Base-by-base conservation (phyloP, 2,888 invertebrate species). In the Oscheius sp. region DNA sequence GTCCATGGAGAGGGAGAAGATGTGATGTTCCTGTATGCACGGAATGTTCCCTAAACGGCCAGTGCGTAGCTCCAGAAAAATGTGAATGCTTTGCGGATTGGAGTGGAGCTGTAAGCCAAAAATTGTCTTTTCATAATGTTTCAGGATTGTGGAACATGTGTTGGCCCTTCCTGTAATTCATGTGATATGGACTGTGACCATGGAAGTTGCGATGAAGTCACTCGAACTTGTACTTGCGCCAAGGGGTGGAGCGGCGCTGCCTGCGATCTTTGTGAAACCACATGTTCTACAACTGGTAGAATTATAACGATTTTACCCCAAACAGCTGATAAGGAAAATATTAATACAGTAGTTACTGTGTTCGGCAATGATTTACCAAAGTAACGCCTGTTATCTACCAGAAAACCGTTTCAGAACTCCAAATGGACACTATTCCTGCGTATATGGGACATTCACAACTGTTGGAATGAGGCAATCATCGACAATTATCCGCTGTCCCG, bases 141-240 rank as follows among this genome's bases (percentile, higher is more conserved):
- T 68, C n/a, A 69, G 29, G 66, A 76, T 46, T 78, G 78, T 49
- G 53, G 77, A 23, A 71, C 52, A 23, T 77, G 77, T 56, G 27
- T 66, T 21, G 77, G 74, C 2, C 72, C 75, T 18, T 75, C 78
- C 25, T 82, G 80, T 52, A 52, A 56, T 7, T 64, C 64, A 0
- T 86, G 86, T 70, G 84, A 84, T 49, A 79, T 84, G 41, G 81
- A 80, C 46, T 86, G 86, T 52, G 77, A 83, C 29, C 80, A 85
- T 56, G 86, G 86, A 55, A 58, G 58, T 7, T 86, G 86, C 43
- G 52, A 66, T 52, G 52, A 66, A 53, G 55, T 45, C 45, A 69
- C 61, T 55, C 78, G 79, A 27, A 79, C 78, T 1, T 86, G 86
- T 46, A 52, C 76, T 12, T 86, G 86, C 49, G 55, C 72, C 3